A percentile compares a stretch with the other conserved stretches of the same genome.
Evolutionary conservation across 92 coral and sea anemone genomes (phyloP).

Genomic region (Palythoa grandis): DNA sequence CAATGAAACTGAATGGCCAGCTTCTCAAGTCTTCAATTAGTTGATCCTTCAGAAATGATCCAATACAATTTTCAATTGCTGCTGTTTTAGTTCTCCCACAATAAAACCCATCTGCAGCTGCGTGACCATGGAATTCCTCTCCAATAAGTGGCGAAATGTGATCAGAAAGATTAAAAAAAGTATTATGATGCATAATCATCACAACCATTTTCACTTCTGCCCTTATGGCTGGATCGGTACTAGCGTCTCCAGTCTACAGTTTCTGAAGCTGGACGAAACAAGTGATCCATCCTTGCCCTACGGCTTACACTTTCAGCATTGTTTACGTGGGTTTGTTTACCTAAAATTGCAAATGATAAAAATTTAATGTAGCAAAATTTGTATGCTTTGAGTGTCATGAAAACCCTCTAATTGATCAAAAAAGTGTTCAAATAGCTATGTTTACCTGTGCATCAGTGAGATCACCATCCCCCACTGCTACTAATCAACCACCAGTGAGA

Average conservation of each 20-base stretch:
- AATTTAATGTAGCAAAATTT: not conserved
- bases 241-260: not conserved
- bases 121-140: slow-evolving; percentile 39
- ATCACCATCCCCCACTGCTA: no score
- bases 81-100: slow-evolving; percentile 43
- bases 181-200: slow-evolving; percentile 61
- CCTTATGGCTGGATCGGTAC: slow-evolving; percentile 35
- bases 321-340: not conserved
- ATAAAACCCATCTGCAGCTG: slow-evolving; percentile 34
- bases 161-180: slow-evolving; percentile 55
- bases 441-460: no score
- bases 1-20: slow-evolving; percentile 33
- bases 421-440: not conserved
- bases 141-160: slow-evolving; percentile 55
- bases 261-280: slow-evolving; percentile 26
- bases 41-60: slow-evolving; percentile 13
- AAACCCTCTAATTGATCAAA: not conserved
- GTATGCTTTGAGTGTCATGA: not conserved
- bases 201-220: slow-evolving; percentile 60
- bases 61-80: slow-evolving; percentile 48
- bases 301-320: not conserved
- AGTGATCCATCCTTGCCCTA: slow-evolving; percentile 18
- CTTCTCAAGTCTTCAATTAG: slow-evolving; percentile 36
- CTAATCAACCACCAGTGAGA: no score
- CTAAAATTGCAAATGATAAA: not conserved